These are phyloP conservation scores for Drosophila rhopaloa DNA, from an alignment of 1,140 invertebrate genomes.

Conservation along the genomic window DNA sequence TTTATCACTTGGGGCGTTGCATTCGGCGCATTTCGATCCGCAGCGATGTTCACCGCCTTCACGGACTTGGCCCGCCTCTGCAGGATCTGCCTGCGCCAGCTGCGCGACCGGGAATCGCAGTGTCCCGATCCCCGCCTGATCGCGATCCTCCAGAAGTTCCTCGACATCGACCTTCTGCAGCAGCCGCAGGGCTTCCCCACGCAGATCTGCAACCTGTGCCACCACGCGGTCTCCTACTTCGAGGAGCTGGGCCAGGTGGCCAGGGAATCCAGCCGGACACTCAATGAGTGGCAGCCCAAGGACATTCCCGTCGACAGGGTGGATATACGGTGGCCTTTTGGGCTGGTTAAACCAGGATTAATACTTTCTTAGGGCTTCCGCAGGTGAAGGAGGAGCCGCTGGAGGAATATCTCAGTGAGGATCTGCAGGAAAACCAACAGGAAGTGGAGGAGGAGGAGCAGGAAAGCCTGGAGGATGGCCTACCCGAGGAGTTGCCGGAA, in stretches of 20 bases:
- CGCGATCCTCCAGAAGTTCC: constrained; percentile 45
- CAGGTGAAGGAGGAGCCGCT: constrained; percentile 59
- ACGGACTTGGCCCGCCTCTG: constrained; percentile 68
- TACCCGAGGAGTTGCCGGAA: neutral
- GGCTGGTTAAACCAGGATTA: constrained; percentile 5
- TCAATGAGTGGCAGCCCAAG: constrained; percentile 7
- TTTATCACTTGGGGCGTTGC: neutral
- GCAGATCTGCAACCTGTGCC: constrained; percentile 66
- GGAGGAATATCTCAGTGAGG: constrained; percentile 14
- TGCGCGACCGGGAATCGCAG: constrained; percentile 49
- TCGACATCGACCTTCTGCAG: constrained; percentile 63
- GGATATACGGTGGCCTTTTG: constrained; percentile 6
- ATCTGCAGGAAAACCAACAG: neutral
- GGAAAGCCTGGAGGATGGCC: constrained; percentile 4
- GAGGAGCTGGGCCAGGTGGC: constrained; percentile 66
- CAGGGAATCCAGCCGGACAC: constrained; percentile 44
- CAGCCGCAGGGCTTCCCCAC: constrained; percentile 59
- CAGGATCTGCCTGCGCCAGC: constrained; percentile 68
- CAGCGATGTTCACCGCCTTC: constrained; percentile 50
- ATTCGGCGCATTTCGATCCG: constrained; percentile 28
- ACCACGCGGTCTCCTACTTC: constrained; percentile 65
- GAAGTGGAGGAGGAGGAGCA: constrained; percentile 1
- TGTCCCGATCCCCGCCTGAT: constrained; percentile 31
- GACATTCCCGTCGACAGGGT: constrained; percentile 8
- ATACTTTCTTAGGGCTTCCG: constrained; percentile 32